Evolutionary conservation across 2,113 vertebrate species (phyloP).

Genomic region (Thunnus maccoyii): DNA sequence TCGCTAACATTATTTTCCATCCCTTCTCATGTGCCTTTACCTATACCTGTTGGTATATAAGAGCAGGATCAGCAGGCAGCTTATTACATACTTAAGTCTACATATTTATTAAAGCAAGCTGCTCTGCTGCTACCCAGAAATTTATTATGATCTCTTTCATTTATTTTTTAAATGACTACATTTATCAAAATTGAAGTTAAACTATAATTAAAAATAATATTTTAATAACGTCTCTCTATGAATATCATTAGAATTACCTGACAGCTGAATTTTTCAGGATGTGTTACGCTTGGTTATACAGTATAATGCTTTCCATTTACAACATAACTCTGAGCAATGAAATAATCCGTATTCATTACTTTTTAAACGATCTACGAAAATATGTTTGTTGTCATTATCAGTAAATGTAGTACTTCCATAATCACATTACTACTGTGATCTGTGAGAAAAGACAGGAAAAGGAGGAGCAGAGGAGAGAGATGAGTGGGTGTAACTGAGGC

Average conservation of each 20-base stretch:
- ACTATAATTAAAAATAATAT: background rate
- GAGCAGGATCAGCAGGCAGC: background rate
- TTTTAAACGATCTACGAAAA: background rate
- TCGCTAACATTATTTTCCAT: slow-evolving; percentile 41
- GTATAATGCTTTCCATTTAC: background rate
- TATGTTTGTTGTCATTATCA: background rate
- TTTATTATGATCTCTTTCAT: background rate
- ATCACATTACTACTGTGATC: background rate
- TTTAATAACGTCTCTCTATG: background rate
- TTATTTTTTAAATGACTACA: background rate
- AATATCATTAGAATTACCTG: background rate
- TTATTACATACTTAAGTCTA: background rate
- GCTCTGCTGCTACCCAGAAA: background rate
- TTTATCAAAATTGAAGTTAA: background rate
- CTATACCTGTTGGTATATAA: slow-evolving; percentile 11
- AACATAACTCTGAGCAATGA: background rate
- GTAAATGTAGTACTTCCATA: background rate
- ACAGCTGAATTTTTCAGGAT: background rate
- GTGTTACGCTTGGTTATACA: background rate
- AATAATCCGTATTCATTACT: background rate
- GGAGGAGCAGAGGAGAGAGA: slow-evolving; percentile 21
- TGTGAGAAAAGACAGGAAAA: background rate
- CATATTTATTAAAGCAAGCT: background rate
- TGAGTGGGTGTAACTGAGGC: slow-evolving; percentile 51
- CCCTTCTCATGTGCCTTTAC: slow-evolving; percentile 18